These are phyloP conservation scores for Operophtera brumata DNA, from an alignment of 2,888 invertebrate species.

Conservation along the genomic window DNA sequence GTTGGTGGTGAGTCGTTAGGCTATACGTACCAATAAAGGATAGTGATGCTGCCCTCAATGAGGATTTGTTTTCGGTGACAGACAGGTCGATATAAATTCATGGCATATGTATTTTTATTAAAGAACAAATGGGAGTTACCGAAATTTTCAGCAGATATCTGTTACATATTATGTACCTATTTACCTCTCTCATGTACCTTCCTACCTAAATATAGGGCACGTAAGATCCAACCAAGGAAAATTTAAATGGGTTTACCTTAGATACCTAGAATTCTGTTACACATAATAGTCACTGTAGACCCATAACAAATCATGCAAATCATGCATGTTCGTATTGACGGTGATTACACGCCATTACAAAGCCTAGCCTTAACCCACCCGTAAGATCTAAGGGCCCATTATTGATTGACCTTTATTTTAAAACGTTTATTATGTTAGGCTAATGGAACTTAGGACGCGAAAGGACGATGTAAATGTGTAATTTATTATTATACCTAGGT, in stretches of 20 bases:
- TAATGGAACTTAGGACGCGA: slow-evolving; percentile 18
- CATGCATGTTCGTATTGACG: slow-evolving; percentile 36
- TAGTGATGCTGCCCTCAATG: too few species aligned
- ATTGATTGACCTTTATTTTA: slow-evolving; percentile 36
- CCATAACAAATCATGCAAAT: slow-evolving; percentile 41
- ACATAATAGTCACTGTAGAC: slow-evolving; percentile 3
- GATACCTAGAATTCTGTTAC: neutral
- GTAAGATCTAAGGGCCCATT: slow-evolving; percentile 27
- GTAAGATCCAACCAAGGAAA: slow-evolving; percentile 5
- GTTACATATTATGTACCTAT: too few species aligned
- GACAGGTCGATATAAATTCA: too few species aligned
- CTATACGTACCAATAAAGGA: too few species aligned
- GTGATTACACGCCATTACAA: slow-evolving; percentile 41
- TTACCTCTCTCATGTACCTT: too few species aligned
- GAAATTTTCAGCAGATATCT: too few species aligned
- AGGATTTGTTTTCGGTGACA: too few species aligned
- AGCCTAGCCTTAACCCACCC: slow-evolving; percentile 36
- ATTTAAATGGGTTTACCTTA: slow-evolving; percentile 10
- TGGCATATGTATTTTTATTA: too few species aligned
- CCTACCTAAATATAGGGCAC: neutral
- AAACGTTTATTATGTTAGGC: slow-evolving; percentile 18
- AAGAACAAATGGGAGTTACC: too few species aligned
- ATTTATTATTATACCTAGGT: neutral
- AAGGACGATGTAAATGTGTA: slow-evolving; percentile 13
- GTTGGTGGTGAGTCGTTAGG: too few species aligned